A percentile compares a stretch with the other conserved stretches of the same genome.
phyloP scores from a whole-genome alignment of 2,113 vertebrate genomes.

The Oryctolagus cuniculus region DNA sequence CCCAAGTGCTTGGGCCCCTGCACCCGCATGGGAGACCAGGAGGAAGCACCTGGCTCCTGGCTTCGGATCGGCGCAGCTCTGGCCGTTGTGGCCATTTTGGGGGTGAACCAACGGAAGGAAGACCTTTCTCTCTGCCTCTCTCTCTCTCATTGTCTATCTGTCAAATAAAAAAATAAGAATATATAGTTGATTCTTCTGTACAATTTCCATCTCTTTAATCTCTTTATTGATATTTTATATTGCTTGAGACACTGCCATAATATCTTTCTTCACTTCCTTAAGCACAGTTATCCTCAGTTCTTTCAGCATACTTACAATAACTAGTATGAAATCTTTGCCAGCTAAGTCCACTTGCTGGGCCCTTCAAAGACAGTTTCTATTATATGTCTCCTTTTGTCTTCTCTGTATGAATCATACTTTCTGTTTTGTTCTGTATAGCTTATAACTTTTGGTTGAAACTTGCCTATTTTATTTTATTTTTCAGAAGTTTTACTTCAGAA shows the following conservation, averaged over 20 bases:
- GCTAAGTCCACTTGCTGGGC: neutral
- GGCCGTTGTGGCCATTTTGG: too few relatives aligned
- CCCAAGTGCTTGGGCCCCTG: too few relatives aligned
- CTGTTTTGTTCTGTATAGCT: neutral
- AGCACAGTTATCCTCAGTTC: conserved; percentile 27
- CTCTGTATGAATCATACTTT: neutral
- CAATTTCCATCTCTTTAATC: conserved; percentile 27
- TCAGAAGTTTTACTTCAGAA: too few relatives aligned
- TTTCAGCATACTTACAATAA: neutral
- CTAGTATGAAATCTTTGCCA: conserved; percentile 34
- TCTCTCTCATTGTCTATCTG: too few relatives aligned
- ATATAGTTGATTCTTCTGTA: neutral
- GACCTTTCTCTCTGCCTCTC: too few relatives aligned
- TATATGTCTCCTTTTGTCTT: neutral
- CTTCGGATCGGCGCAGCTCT: too few relatives aligned
- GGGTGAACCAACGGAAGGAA: too few relatives aligned
- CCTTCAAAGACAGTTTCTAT: conserved; percentile 22
- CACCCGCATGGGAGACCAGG: too few relatives aligned
- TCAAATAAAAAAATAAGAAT: too few relatives aligned
- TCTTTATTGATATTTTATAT: conserved; percentile 32
- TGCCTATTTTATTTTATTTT: conserved; percentile 43
- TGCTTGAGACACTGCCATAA: neutral
- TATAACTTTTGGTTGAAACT: conserved; percentile 9
- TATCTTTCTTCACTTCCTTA: conserved; percentile 31
- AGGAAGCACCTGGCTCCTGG: too few relatives aligned